phyloP scores from a whole-genome alignment of 2,797 vertebrate genomes.

The Phrynocephalus guinanensis region DNA sequence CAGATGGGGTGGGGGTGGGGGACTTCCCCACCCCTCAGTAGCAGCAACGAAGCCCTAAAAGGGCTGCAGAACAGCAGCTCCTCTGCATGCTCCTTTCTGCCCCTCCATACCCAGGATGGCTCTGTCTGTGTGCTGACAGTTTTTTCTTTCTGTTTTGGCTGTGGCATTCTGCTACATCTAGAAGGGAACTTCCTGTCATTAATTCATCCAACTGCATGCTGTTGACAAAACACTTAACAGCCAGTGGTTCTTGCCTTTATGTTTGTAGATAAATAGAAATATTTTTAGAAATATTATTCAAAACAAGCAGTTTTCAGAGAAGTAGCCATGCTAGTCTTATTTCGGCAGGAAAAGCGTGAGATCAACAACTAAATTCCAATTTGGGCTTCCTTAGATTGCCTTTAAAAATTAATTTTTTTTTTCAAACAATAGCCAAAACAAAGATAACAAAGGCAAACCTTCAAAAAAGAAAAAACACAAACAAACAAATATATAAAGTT shows the following conservation, averaged over 20 bases:
- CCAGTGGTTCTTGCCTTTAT: background rate
- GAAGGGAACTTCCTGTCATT: background rate
- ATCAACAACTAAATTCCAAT: no score
- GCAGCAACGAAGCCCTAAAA: background rate
- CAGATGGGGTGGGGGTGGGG: background rate
- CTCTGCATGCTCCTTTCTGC: no score
- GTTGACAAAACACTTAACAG: background rate
- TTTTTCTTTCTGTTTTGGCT: fast-evolving
- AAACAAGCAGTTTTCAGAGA: background rate
- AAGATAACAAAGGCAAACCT: no score
- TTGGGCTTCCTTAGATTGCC: no score
- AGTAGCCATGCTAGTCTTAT: no score
- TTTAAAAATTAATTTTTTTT: no score
- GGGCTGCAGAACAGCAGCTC: background rate
- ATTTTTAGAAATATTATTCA: background rate
- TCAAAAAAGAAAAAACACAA: no score
- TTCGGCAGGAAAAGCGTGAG: no score
- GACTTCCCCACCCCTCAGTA: background rate
- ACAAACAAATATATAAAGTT: no score
- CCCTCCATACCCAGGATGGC: background rate
- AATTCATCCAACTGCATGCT: background rate
- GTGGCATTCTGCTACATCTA: background rate
- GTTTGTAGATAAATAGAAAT: constrained; percentile 1
- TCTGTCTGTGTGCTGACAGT: constrained; percentile 38
- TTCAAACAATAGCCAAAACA: no score